phyloP scores from a whole-genome alignment of 2,113 vertebrate species.

The Tyrannus savana region DNA sequence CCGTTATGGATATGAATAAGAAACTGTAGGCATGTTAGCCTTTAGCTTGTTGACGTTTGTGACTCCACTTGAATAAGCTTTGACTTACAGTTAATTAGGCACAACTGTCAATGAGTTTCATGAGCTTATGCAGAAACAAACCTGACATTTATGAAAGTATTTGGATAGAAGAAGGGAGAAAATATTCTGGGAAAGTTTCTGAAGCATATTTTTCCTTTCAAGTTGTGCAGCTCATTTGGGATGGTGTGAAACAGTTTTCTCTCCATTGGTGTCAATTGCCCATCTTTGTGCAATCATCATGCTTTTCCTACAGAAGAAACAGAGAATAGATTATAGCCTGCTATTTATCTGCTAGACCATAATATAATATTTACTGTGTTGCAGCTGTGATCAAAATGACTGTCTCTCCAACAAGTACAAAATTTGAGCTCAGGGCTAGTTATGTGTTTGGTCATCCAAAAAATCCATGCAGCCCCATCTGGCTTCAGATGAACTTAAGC shows the following conservation, averaged over 20 bases:
- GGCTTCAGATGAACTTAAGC: neutral
- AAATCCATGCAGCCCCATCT: neutral
- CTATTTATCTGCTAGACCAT: neutral
- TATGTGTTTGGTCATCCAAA: neutral
- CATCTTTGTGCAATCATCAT: neutral
- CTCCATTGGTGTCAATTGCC: neutral
- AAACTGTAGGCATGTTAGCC: neutral
- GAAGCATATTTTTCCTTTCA: neutral
- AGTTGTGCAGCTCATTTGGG: neutral
- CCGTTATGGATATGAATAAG: neutral
- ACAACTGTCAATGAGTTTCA: conserved; percentile 17
- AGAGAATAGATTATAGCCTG: neutral
- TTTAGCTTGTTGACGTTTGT: conserved; percentile 22
- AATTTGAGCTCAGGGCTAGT: conserved; percentile 4
- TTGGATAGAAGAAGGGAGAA: neutral
- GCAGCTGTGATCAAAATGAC: conserved; percentile 26
- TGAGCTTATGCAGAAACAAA: conserved; percentile 6
- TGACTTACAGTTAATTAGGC: conserved; percentile 38
- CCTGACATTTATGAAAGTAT: neutral
- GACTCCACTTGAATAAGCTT: conserved; percentile 51
- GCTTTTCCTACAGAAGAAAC: neutral
- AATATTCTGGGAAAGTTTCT: neutral
- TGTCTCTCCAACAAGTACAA: neutral
- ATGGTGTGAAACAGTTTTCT: neutral
- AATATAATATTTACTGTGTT: neutral